Percentiles rank a stretch among this genome's conserved stretches.
Conservation (phyloP, 2,888 invertebrate genomes). For the Caradrina clavipalpis region DNA sequence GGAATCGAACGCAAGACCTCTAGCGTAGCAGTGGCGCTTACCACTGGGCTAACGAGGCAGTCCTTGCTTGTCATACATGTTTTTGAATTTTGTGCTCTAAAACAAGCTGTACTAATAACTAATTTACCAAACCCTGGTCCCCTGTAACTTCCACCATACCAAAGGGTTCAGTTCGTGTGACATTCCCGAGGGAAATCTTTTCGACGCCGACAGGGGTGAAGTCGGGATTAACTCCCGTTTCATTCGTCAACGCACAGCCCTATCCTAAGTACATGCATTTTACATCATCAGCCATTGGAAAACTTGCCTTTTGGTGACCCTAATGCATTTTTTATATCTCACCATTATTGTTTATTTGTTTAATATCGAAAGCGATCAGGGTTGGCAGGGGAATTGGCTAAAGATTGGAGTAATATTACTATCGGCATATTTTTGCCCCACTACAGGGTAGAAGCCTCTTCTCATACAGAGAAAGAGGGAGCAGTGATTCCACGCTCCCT, state of each 20-base stretch:
- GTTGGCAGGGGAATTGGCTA: slow-evolving; percentile 16
- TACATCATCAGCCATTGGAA: slow-evolving; percentile 74
- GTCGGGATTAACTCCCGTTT: slow-evolving; percentile 85
- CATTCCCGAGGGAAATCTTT: slow-evolving; percentile 86
- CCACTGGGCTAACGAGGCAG: too few relatives aligned
- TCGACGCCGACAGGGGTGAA: slow-evolving; percentile 83
- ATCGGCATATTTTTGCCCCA: neutral
- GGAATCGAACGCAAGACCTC: too few relatives aligned
- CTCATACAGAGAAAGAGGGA: neutral
- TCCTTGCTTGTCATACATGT: too few relatives aligned
- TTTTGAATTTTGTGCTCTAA: too few relatives aligned
- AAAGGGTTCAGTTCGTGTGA: slow-evolving; percentile 74
- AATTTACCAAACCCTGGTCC: slow-evolving; percentile 3
- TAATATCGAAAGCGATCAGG: slow-evolving; percentile 50
- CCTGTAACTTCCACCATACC: slow-evolving; percentile 58
- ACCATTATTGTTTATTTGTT: slow-evolving; percentile 60
- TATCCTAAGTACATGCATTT: slow-evolving; percentile 75
- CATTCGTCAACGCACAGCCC: slow-evolving; percentile 83
- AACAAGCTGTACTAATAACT: neutral
- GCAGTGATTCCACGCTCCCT: neutral
- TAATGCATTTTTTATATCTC: slow-evolving; percentile 57
- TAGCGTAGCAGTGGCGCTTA: too few relatives aligned
- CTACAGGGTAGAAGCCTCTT: neutral
- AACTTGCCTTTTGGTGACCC: slow-evolving; percentile 64
- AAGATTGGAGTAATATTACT: neutral